Conservation (phyloP, 2,888 invertebrate species). For the Cataglyphis rosenhaueri region DNA sequence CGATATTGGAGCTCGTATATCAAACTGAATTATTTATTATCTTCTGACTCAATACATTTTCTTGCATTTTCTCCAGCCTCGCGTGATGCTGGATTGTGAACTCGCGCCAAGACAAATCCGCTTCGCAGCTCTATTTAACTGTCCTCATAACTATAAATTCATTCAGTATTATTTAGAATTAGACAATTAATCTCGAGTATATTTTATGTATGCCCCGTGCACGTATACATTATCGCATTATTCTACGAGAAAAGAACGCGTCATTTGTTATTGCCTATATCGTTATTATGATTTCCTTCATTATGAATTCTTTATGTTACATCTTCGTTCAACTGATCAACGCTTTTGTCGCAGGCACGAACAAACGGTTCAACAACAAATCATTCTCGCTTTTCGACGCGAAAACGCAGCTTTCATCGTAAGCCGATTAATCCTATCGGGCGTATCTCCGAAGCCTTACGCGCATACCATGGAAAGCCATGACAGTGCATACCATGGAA, state of each 20-base stretch:
- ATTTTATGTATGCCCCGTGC: neutral
- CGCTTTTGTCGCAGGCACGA: slow-evolving; percentile 69
- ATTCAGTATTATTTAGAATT: neutral
- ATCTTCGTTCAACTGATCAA: slow-evolving; percentile 67
- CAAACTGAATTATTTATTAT: slow-evolving; percentile 63
- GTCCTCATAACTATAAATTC: slow-evolving; percentile 3
- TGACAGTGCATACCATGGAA: slow-evolving; percentile 56
- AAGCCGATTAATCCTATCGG: slow-evolving; percentile 76
- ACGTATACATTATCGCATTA: neutral
- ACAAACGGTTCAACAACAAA: slow-evolving; percentile 71
- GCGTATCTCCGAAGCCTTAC: slow-evolving; percentile 65
- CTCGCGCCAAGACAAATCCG: neutral
- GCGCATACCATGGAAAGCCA: slow-evolving; percentile 56
- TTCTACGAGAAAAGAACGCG: neutral
- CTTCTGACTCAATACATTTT: slow-evolving; percentile 52
- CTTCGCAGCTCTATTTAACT: slow-evolving; percentile 1
- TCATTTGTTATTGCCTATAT: neutral
- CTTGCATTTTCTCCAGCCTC: slow-evolving; percentile 47
- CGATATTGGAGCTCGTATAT: slow-evolving; percentile 58
- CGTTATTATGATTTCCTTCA: neutral
- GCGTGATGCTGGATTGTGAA: slow-evolving; percentile 17
- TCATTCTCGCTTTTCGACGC: slow-evolving; percentile 63
- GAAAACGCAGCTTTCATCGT: slow-evolving; percentile 62
- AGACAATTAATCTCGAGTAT: slow-evolving; percentile 7
- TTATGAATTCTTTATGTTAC: slow-evolving; percentile 52